A percentile compares a stretch with the other conserved stretches of the same genome.
phyloP scores from a whole-genome alignment of 1,140 invertebrate species.

The Pseudomyrmex flavicornis region DNA sequence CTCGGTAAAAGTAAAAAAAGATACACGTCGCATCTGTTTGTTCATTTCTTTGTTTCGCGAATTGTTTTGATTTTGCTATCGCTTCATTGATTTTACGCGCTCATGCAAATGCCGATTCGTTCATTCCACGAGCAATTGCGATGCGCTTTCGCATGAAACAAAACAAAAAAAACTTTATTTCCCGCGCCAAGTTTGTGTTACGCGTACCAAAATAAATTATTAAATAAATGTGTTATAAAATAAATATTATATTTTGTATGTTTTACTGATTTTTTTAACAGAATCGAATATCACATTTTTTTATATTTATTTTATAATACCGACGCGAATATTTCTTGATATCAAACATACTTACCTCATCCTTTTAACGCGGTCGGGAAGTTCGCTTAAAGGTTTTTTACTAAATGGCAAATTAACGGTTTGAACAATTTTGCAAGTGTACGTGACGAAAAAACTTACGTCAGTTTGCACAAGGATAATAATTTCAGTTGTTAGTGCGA shows the following conservation, averaged over 20 bases:
- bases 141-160: not conserved
- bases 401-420: slow-evolving; percentile 33
- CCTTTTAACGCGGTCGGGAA: not conserved
- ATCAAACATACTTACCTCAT: slow-evolving; percentile 30
- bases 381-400: not conserved
- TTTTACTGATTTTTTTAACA: not conserved
- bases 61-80: slow-evolving; percentile 18
- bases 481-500: slow-evolving; percentile 43
- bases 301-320: not conserved
- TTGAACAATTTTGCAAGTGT: not conserved
- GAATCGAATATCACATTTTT: not conserved
- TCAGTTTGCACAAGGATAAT: slow-evolving; percentile 46
- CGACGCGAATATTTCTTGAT: not conserved
- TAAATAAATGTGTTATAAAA: not conserved
- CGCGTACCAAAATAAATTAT: no score
- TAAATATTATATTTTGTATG: not conserved
- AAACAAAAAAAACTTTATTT: slow-evolving; percentile 2
- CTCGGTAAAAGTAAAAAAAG: not conserved
- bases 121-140: not conserved
- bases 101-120: slow-evolving; percentile 2
- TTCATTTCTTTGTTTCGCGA: slow-evolving; percentile 26
- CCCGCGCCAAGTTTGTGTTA: not conserved
- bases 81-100: slow-evolving; percentile 13
- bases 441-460: slow-evolving; percentile 2
- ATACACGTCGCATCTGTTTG: slow-evolving; percentile 10